phyloP scores from a whole-genome alignment of 53 echinoderm and acorn worm species.

The Temnopleurus reevesii region DNA sequence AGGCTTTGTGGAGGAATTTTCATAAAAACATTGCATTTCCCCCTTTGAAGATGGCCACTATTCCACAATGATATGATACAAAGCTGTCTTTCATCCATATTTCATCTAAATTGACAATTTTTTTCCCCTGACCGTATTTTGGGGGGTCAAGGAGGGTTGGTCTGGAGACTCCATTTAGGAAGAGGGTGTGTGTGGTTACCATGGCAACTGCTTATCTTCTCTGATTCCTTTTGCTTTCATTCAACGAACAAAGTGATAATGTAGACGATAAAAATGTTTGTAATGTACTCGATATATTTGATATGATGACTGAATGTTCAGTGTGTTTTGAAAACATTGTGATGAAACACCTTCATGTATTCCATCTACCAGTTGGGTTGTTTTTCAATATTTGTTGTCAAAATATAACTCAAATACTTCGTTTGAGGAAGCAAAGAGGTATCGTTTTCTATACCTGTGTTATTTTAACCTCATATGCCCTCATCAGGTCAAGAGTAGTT shows the following conservation, averaged over 20 bases:
- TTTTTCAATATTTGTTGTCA: slow-evolving; percentile 31
- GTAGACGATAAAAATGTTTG: no score
- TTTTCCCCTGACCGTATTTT: slow-evolving; percentile 11
- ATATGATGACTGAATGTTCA: no score
- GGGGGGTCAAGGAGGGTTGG: slow-evolving; percentile 17
- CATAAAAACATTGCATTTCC: slow-evolving; percentile 20
- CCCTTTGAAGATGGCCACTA: neutral
- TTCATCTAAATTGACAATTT: slow-evolving; percentile 28
- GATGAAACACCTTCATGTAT: no score
- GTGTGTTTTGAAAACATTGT: no score
- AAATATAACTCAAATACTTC: slow-evolving; percentile 11
- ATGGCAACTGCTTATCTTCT: no score
- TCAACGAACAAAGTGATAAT: no score
- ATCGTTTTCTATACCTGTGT: neutral
- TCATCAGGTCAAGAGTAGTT: slow-evolving; percentile 5
- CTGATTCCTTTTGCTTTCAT: no score
- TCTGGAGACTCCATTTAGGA: slow-evolving; percentile 27
- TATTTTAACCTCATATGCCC: slow-evolving; percentile 9
- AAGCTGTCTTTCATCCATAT: slow-evolving; percentile 9
- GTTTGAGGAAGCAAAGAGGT: neutral
- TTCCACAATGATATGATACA: neutral
- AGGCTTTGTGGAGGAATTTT: slow-evolving; percentile 23
- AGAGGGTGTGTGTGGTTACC: slow-evolving; percentile 14
- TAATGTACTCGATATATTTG: no score
- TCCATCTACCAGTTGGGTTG: no score